phyloP scores from a whole-genome alignment of 1,140 invertebrate genomes.

The Apis dorsata region DNA sequence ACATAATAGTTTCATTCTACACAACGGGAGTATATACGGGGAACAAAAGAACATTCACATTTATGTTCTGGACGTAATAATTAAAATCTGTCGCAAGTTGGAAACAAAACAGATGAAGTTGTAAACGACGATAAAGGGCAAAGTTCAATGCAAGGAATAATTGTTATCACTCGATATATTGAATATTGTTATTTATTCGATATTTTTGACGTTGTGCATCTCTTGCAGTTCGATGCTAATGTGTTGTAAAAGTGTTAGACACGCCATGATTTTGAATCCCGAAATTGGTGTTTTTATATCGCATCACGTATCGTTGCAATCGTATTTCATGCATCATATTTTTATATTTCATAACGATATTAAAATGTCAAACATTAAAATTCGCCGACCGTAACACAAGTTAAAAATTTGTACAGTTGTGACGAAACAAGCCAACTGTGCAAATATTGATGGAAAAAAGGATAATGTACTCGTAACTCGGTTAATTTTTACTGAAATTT shows the following conservation, averaged over 20 bases:
- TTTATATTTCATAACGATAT: no score
- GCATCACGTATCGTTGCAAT: no score
- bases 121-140: neutral
- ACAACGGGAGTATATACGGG: neutral
- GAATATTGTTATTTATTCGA: neutral
- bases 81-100: neutral
- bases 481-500: no score
- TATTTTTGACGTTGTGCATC: neutral
- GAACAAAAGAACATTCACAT: neutral
- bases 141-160: constrained; percentile 1
- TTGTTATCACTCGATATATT: neutral
- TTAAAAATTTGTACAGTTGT: neutral
- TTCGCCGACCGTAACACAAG: neutral
- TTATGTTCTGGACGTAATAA: neutral
- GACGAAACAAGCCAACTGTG: neutral
- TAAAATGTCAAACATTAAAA: neutral
- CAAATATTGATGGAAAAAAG: neutral
- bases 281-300: neutral
- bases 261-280: neutral
- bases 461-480: neutral
- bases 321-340: no score
- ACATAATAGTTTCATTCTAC: neutral
- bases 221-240: neutral
- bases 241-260: neutral
- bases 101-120: neutral